Evolutionary conservation across 2,797 vertebrate species (phyloP), one percentile per base, ranked within the genome.

Genomic region (Pseudochirops cupreus): DNA sequence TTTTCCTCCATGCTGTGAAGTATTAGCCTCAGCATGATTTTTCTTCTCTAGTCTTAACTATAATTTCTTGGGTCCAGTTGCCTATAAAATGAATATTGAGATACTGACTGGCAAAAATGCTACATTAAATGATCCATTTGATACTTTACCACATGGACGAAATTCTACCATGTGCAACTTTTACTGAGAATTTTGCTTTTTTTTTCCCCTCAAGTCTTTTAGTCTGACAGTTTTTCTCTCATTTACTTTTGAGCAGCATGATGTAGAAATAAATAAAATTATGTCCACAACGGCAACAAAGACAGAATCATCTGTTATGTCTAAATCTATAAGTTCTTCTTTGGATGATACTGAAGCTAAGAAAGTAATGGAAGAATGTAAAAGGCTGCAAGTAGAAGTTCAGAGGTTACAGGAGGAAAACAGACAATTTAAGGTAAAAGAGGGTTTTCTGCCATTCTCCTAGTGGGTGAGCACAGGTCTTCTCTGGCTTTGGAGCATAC

Each of bases 311-410:
- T 98, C 99, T 56, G 92, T 97, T 18, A 98, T 99, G 98, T 99
- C 99, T 96, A 99, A 99, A 98, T 99, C 99, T 55, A 97, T 99
- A 99, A 99, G 99, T 56, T 98, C 99, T 96, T 99, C 99, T 91
- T 98, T 99, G 99, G 99, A 99, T 97, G 99, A 99, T 95, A 98
- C 98, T 4, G 99, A 99, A 98, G 99, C 99, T 95, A 99, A 99
- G 99, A 99, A 99, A 99, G 99, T 99, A 98, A 99, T 99, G 99
- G 99, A 99, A 96, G 99, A 99, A 95, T 99, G 99, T 98, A 99
- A 99, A 99, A 99, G 99, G 98, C 99, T 99, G 98, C 99, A 99
- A 98, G 98, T 98, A 92, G 99, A 99, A 98, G 99, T 99, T 96
- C 99, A 99, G 98, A 99, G 99, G 99, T 99, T 99, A 98, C 99